Percentiles rank a stretch among this genome's conserved stretches.
Conservation (phyloP, 2,797 vertebrate species). For the Cyprinella venusta region DNA sequence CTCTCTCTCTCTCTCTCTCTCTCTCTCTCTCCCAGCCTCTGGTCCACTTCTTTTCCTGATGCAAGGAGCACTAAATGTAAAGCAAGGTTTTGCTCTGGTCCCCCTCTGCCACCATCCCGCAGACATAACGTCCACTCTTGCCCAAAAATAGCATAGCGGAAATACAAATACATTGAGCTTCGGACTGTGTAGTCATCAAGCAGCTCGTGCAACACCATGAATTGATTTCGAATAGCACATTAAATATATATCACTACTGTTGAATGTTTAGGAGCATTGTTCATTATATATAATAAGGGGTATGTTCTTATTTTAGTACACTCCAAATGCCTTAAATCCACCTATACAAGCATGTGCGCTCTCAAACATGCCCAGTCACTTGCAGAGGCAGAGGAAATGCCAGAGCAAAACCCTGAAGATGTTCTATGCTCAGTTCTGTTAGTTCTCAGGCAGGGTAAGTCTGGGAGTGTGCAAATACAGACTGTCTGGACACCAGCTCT, state of each 20-base stretch:
- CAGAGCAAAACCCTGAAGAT: slow-evolving; percentile 44
- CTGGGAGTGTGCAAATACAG: slow-evolving; percentile 23
- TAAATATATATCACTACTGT: neutral
- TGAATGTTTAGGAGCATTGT: slow-evolving; percentile 37
- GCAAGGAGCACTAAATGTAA: slow-evolving; percentile 45
- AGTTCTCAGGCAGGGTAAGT: slow-evolving; percentile 38
- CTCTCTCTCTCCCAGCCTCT: neutral
- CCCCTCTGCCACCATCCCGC: slow-evolving; percentile 16
- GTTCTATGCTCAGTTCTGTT: slow-evolving; percentile 40
- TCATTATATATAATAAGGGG: slow-evolving; percentile 8
- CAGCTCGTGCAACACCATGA: slow-evolving; percentile 1
- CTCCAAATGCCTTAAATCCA: slow-evolving; percentile 56
- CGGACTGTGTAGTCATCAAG: slow-evolving; percentile 2
- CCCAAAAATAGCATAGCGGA: slow-evolving; percentile 12
- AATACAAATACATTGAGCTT: neutral
- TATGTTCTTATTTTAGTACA: slow-evolving; percentile 26
- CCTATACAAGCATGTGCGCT: slow-evolving; percentile 28
- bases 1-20: neutral
- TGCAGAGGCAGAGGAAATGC: slow-evolving; percentile 18
- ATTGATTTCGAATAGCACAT: slow-evolving; percentile 44
- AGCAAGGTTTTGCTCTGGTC: slow-evolving; percentile 51
- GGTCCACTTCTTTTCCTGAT: slow-evolving; percentile 11
- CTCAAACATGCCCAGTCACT: slow-evolving; percentile 29
- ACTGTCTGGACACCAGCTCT: slow-evolving; percentile 42
- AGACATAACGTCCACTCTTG: neutral